Percentiles rank a stretch among this genome's conserved stretches.
These are phyloP conservation scores for Leptinotarsa undecemlineata DNA, from an alignment of 1,140 invertebrate genomes.

Conservation along the genomic window DNA sequence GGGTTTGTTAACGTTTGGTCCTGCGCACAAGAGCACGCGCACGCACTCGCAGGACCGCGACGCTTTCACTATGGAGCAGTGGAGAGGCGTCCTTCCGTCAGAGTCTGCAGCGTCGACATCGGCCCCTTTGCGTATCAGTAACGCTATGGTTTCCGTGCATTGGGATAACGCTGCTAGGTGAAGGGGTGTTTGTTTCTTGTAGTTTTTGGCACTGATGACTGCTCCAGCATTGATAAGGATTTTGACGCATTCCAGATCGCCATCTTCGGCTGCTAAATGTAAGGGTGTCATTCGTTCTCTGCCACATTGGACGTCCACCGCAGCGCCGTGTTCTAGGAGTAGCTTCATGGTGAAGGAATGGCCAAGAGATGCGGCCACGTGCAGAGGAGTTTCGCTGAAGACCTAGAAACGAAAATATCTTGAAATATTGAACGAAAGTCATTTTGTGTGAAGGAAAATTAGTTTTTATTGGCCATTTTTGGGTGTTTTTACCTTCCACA, in stretches of 20 bases:
- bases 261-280: conserved; percentile 82
- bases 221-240: conserved; percentile 75
- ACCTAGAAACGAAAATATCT: conserved; percentile 56
- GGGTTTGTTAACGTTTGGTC: conserved; percentile 76
- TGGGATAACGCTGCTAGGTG: conserved; percentile 78
- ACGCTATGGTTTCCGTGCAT: conserved; percentile 71
- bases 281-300: conserved; percentile 71
- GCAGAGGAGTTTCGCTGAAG: conserved; percentile 81
- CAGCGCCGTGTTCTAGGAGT: conserved; percentile 72
- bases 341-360: conserved; percentile 69
- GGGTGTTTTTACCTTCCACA: too few species aligned
- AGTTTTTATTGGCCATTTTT: too few species aligned
- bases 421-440: too few species aligned
- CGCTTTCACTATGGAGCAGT: conserved; percentile 77
- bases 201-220: conserved; percentile 67
- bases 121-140: conserved; percentile 65
- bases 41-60: conserved; percentile 73
- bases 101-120: conserved; percentile 67
- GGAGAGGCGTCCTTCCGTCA: conserved; percentile 76
- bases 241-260: conserved; percentile 70
- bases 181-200: conserved; percentile 73
- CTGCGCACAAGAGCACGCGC: conserved; percentile 65
- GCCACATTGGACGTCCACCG: conserved; percentile 74
- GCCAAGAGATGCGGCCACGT: conserved; percentile 77
- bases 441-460: too few species aligned